Conservation (phyloP, 23 tunicate species). For the Ciona savignyi region DNA sequence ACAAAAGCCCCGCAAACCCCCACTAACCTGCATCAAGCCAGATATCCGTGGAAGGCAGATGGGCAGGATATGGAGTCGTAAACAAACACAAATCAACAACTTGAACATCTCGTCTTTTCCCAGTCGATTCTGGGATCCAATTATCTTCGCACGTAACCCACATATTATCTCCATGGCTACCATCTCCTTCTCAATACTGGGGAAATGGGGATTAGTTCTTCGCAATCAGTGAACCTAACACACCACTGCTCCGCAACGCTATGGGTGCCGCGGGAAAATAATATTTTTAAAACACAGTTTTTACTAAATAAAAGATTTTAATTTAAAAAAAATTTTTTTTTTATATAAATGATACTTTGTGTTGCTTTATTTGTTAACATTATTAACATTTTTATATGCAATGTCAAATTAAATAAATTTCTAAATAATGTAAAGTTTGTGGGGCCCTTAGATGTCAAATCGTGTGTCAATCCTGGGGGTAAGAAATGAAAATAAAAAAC, state of each 20-base stretch:
- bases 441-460: too few species aligned
- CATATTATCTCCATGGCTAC: conserved; percentile 32
- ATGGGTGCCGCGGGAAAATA: too few species aligned
- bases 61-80: conserved; percentile 36
- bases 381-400: not conserved
- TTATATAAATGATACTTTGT: too few species aligned
- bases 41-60: conserved; percentile 62
- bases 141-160: conserved; percentile 22
- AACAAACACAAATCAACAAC: conserved; percentile 45
- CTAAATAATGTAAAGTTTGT: too few species aligned
- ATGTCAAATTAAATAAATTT: too few species aligned
- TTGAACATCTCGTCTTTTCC: conserved; percentile 90
- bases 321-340: too few species aligned
- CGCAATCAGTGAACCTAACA: too few species aligned
- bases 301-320: too few species aligned
- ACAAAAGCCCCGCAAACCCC: too few species aligned
- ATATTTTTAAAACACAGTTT: not conserved
- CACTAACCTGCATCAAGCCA: conserved; percentile 19
- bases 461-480: too few species aligned
- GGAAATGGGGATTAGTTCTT: too few species aligned
- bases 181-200: conserved; percentile 19
- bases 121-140: not conserved
- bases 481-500: not conserved
- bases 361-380: not conserved
- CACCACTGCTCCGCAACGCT: too few species aligned